These are phyloP conservation scores for Anas platyrhynchos DNA, from an alignment of 2,113 vertebrate genomes.

Conservation along the genomic window DNA sequence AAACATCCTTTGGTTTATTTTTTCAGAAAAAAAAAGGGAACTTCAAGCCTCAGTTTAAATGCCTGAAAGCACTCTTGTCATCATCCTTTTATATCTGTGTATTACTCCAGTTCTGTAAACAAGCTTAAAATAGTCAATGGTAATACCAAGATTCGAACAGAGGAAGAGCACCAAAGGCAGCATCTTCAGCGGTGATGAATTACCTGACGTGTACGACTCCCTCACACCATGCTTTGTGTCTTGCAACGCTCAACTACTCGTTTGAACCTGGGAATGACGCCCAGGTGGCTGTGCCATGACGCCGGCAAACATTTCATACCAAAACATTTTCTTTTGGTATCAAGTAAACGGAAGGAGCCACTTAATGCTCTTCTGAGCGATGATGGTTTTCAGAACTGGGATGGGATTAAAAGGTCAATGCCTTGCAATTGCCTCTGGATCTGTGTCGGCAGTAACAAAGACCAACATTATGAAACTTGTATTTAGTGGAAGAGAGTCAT, in stretches of 20 bases:
- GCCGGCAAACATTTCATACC: neutral
- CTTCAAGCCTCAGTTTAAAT: constrained; percentile 62
- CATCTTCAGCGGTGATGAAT: neutral
- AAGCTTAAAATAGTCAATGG: constrained; percentile 75
- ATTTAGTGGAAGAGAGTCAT: neutral
- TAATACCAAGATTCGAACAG: constrained; percentile 54
- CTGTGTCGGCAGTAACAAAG: neutral
- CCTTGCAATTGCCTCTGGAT: neutral
- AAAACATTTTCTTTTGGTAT: neutral
- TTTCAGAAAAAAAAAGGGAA: constrained; percentile 27
- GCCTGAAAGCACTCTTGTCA: constrained; percentile 20
- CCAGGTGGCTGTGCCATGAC: neutral
- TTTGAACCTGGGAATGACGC: neutral
- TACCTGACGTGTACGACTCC: neutral
- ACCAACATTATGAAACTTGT: neutral
- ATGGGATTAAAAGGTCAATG: neutral
- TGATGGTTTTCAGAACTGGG: neutral
- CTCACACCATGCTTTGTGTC: neutral
- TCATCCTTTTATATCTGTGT: constrained; percentile 65
- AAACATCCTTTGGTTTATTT: constrained; percentile 72
- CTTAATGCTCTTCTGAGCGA: neutral
- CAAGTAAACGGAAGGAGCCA: neutral
- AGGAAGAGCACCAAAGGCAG: constrained; percentile 34
- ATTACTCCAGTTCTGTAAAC: constrained; percentile 71
- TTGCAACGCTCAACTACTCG: neutral